Base-by-base conservation (phyloP, 2,888 invertebrate genomes). In the Lamproptera curius region DNA sequence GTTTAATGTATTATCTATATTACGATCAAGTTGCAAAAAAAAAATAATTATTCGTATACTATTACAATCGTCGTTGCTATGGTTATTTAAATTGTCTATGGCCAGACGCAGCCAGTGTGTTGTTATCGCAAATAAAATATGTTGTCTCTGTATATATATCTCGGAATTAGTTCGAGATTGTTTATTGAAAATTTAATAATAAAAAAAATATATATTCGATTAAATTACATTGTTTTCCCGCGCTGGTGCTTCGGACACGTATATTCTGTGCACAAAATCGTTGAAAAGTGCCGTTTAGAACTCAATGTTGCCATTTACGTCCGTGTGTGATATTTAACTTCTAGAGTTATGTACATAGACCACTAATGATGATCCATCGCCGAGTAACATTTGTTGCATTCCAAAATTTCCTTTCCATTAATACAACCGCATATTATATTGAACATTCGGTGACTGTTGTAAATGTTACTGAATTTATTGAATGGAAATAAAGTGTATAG, bases 401-500 rank as follows among this genome's bases (percentile, higher is more conserved):
- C 85, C 85, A 83, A 74, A 73, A 74, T 69, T 61, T 37, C 37
- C 48, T 65, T 63, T 51, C 47, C n/a, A n/a, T n/a, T n/a, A n/a
- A n/a, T n/a, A 41, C 14, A 34, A 23, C 35, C 36, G 15, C 9
- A 10, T 17, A 35, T 20, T 35, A 31, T 31, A 31, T 31, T 13
- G 8, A 28, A 5, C 35, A 66, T 68, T 60, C 70, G 62, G 67
- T 67, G 60, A 63, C 52, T 58, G 47, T 48, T 42, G 77, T 79
- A 73, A 72, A 76, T 72, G 76, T 74, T 73, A 71, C 70, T 81
- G 80, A 82, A 83, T 80, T 84, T 80, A 31, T 76, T 80, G 74
- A 77, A 78, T 77, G 78, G 76, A 79, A 83, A 78, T 80, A 80
- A 83, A 77, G 74, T 69, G 49, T 77, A 81, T 82, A 81, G 73